phyloP scores from a whole-genome alignment of 2,113 vertebrate genomes.

The Passerina amoena region DNA sequence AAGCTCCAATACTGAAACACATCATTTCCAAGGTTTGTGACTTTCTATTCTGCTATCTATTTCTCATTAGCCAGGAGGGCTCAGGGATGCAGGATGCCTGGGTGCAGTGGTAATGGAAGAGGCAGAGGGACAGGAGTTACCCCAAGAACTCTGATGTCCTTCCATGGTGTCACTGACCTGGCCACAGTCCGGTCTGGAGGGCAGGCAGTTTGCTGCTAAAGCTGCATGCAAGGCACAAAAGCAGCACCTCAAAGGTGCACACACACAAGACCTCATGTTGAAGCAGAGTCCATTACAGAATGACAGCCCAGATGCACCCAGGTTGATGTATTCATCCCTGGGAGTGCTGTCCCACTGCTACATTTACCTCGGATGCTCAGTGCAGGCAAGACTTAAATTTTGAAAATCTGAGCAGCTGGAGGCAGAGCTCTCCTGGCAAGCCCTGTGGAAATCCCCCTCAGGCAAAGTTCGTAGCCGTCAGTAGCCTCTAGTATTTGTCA shows the following conservation, averaged over 20 bases:
- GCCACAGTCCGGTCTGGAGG: background rate
- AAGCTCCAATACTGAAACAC: background rate
- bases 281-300: background rate
- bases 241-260: background rate
- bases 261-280: fast-evolving
- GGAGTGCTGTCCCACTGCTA: background rate
- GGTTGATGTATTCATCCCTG: background rate
- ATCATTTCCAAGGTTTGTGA: background rate
- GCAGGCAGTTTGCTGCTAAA: background rate
- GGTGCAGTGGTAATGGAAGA: background rate
- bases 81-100: background rate
- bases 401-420: background rate
- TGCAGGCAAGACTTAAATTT: background rate
- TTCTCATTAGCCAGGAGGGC: background rate
- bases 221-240: background rate
- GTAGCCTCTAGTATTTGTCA: background rate
- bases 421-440: background rate
- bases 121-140: background rate
- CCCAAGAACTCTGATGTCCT: background rate
- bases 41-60: background rate
- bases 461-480: background rate
- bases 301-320: background rate
- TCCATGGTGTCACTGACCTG: background rate
- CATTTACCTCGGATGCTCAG: background rate
- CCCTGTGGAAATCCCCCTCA: slow-evolving; percentile 18